Conservation (phyloP, 2,797 vertebrate genomes). For the Lutjanus argentimaculatus region DNA sequence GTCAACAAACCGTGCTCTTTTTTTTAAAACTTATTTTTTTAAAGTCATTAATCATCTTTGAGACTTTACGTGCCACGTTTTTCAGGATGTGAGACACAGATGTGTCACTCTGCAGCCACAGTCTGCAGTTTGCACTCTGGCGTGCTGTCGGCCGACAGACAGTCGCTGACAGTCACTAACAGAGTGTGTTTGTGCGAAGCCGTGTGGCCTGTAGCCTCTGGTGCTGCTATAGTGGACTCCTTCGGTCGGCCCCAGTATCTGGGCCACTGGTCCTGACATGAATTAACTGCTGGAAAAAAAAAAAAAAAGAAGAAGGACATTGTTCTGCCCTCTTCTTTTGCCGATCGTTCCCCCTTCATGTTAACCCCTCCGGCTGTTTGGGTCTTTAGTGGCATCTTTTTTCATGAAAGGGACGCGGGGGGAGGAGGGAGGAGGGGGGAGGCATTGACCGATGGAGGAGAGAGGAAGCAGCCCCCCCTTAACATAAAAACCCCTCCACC, state of each 20-base stretch:
- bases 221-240: slow-evolving; percentile 54
- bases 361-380: slow-evolving; percentile 64
- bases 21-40: rapidly evolving
- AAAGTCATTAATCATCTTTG: not conserved
- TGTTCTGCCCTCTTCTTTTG: slow-evolving; percentile 40
- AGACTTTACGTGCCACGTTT: too few species aligned
- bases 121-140: not conserved
- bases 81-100: not conserved
- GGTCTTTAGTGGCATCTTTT: slow-evolving; percentile 69
- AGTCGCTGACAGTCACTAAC: slow-evolving; percentile 2
- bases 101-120: not conserved
- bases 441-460: slow-evolving; percentile 6
- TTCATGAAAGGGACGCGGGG: slow-evolving; percentile 42
- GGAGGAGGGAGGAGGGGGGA: not conserved
- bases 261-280: slow-evolving; percentile 75
- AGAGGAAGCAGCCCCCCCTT: slow-evolving; percentile 23
- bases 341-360: slow-evolving; percentile 59
- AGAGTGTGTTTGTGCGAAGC: slow-evolving; percentile 14
- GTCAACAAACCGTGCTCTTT: not conserved
- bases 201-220: slow-evolving; percentile 67
- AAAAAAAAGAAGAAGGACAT: slow-evolving; percentile 32
- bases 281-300: slow-evolving; percentile 41
- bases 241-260: slow-evolving; percentile 58
- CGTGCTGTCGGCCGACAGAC: not conserved
- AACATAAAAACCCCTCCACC: slow-evolving; percentile 2